Evolutionary conservation across 1,140 invertebrate genomes (phyloP).

Genomic region (Trichonephila clavata): DNA sequence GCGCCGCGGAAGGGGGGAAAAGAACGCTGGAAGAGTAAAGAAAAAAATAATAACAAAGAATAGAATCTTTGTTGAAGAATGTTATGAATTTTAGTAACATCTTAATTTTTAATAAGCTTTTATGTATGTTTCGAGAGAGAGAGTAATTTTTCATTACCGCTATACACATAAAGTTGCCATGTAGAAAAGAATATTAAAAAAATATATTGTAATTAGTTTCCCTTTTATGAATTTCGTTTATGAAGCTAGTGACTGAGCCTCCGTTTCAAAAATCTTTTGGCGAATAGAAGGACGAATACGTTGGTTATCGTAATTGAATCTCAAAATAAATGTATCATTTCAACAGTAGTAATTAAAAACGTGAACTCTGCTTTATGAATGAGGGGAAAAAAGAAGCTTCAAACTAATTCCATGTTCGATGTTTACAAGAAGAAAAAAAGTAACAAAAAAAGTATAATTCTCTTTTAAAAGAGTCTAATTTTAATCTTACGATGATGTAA

Average conservation of each 20-base stretch:
- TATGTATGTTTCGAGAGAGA: not conserved
- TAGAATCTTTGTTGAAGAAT: constrained; percentile 22
- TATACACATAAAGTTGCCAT: not conserved
- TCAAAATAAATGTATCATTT: constrained; percentile 8
- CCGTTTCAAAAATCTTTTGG: not conserved
- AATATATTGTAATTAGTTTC: constrained; percentile 30
- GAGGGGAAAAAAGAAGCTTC: not conserved
- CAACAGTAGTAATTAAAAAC: not conserved
- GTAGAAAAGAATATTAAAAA: not conserved
- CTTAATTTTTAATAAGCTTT: constrained; percentile 29
- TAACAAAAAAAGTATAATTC: not conserved
- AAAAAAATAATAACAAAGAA: not conserved
- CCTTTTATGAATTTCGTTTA: not conserved
- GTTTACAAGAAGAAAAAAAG: not conserved
- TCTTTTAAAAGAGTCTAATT: not conserved
- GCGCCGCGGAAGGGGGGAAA: not conserved
- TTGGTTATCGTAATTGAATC: constrained; percentile 14
- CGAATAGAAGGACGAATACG: not conserved
- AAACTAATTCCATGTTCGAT: not conserved
- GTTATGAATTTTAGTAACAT: constrained; percentile 15
- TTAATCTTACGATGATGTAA: not conserved
- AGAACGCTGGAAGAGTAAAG: not conserved
- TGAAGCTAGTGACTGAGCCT: not conserved
- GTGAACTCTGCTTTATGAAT: not conserved
- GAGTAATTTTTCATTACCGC: not conserved